phyloP scores from a whole-genome alignment of 2,888 invertebrate genomes.

The Athripsodes cinereus region DNA sequence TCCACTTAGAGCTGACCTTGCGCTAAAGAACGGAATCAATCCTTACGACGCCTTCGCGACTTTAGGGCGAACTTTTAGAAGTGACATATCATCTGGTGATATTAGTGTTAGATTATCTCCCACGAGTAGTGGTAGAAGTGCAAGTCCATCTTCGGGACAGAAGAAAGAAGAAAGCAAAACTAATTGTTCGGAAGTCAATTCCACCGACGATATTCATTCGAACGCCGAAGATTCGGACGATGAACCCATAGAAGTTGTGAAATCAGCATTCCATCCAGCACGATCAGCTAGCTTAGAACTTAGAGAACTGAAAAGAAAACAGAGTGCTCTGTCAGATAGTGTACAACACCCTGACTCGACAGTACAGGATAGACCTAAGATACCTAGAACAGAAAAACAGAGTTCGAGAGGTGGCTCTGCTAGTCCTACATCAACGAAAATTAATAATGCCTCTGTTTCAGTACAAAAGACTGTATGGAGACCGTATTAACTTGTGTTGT shows the following conservation, averaged over 20 bases:
- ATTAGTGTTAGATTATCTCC: slow-evolving; percentile 50
- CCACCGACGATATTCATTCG: slow-evolving; percentile 52
- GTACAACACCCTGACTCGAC: slow-evolving; percentile 56
- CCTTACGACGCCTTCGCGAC: slow-evolving; percentile 50
- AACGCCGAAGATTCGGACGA: slow-evolving; percentile 62
- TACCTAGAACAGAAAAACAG: slow-evolving; percentile 46
- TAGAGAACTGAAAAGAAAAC: slow-evolving; percentile 44
- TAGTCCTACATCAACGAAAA: slow-evolving; percentile 54
- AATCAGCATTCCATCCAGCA: slow-evolving; percentile 67
- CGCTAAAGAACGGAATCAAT: slow-evolving; percentile 50
- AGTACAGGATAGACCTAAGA: slow-evolving; percentile 46
- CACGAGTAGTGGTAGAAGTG: slow-evolving; percentile 50
- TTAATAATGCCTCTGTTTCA: slow-evolving; percentile 48
- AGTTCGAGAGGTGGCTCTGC: slow-evolving; percentile 43
- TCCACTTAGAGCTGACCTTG: slow-evolving; percentile 44
- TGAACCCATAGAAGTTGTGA: slow-evolving; percentile 69
- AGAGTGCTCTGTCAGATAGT: slow-evolving; percentile 33
- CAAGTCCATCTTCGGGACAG: slow-evolving; percentile 45
- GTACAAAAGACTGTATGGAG: slow-evolving; percentile 67
- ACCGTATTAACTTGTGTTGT: slow-evolving; percentile 46
- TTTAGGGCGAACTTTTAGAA: slow-evolving; percentile 39
- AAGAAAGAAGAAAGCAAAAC: slow-evolving; percentile 48
- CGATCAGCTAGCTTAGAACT: slow-evolving; percentile 53
- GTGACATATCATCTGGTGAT: slow-evolving; percentile 44
- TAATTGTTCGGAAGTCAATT: slow-evolving; percentile 54